phyloP scores from a whole-genome alignment of 2,888 invertebrate genomes.

The Amiota minor region DNA sequence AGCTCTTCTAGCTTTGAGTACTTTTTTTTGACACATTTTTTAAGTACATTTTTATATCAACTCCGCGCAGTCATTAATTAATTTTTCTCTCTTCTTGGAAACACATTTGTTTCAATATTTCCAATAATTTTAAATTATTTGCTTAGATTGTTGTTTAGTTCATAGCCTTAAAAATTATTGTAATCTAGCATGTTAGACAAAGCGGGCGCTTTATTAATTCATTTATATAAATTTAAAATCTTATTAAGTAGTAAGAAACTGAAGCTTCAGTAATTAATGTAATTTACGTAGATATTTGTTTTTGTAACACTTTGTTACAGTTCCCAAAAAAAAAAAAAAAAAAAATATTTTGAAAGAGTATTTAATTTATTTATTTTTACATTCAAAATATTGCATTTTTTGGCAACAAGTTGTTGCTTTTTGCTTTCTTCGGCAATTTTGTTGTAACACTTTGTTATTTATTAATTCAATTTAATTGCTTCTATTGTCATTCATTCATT shows the following conservation, averaged over 20 bases:
- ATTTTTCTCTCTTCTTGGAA: conserved; percentile 15
- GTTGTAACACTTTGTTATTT: conserved; percentile 20
- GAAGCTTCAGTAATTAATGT: conserved; percentile 51
- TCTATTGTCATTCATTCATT: background rate
- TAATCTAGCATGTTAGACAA: background rate
- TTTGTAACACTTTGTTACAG: conserved; percentile 18
- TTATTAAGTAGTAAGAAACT: background rate
- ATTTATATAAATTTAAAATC: too few relatives aligned
- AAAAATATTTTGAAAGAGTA: background rate
- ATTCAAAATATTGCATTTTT: conserved; percentile 40
- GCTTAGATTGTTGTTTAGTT: background rate
- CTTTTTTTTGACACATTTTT: background rate
- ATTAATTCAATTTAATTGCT: background rate
- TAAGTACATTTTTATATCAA: background rate
- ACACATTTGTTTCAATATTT: conserved; percentile 36
- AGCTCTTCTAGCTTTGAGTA: conserved; percentile 11
- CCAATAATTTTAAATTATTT: conserved; percentile 46
- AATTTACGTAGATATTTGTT: conserved; percentile 36
- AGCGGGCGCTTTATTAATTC: background rate
- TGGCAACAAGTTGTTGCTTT: conserved; percentile 64
- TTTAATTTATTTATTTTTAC: conserved; percentile 5
- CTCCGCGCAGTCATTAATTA: conserved; percentile 16
- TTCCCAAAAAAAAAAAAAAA: too few relatives aligned
- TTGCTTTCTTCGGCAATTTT: too few relatives aligned
- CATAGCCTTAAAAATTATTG: background rate